Percentiles rank a stretch among this genome's conserved stretches.
Conservation (phyloP, 2,113 vertebrate species). For the Gasterosteus nipponicus region DNA sequence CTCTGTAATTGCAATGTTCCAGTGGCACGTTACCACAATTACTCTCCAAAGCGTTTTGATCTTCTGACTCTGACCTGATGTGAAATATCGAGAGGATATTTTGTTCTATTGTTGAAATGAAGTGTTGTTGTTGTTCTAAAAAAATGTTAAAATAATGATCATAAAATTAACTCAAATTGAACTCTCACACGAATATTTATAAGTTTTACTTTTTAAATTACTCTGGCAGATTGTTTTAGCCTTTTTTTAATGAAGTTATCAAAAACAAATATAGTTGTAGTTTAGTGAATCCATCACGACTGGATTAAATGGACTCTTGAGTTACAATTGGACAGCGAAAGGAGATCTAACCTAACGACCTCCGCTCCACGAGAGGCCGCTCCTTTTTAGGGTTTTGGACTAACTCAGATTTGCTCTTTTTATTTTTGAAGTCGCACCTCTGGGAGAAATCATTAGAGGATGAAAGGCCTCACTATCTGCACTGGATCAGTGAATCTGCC, state of each 20-base stretch:
- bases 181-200: background rate
- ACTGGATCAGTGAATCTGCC: conserved; percentile 67
- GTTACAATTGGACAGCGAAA: background rate
- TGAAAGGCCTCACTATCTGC: conserved; percentile 68
- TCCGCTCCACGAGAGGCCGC: conserved; percentile 4
- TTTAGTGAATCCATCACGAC: background rate
- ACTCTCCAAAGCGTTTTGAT: background rate
- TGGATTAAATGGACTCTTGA: background rate
- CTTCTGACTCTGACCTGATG: background rate
- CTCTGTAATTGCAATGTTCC: background rate
- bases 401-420: conserved; percentile 37
- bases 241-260: background rate
- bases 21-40: background rate
- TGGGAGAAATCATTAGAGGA: conserved; percentile 55
- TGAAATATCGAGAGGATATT: background rate
- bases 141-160: background rate
- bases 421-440: conserved; percentile 42
- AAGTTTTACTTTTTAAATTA: background rate
- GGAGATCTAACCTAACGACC: conserved; percentile 12
- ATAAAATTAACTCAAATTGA: background rate
- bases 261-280: background rate
- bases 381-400: conserved; percentile 21
- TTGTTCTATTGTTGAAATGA: background rate
- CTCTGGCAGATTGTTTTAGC: background rate
- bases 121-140: background rate